These are phyloP conservation scores for Gasterosteus aculeatus DNA, from an alignment of 2,113 vertebrate genomes.

Conservation along the genomic window DNA sequence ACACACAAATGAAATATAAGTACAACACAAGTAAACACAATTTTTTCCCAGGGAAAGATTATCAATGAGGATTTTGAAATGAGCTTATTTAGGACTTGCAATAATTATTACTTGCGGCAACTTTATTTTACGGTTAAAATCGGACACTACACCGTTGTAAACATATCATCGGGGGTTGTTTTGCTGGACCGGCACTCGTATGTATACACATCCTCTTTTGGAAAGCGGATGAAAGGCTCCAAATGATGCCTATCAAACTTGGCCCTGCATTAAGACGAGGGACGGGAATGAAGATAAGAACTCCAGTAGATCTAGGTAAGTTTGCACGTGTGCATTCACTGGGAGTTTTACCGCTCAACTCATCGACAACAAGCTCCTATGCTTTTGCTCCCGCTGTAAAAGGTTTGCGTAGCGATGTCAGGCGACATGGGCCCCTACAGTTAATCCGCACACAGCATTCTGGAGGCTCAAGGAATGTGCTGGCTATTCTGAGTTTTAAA, in stretches of 20 bases:
- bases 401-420: constrained; percentile 68
- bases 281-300: constrained; percentile 46
- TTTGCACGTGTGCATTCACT: constrained; percentile 35
- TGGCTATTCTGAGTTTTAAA: constrained; percentile 80
- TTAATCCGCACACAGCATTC: constrained; percentile 79
- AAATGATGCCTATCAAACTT: constrained; percentile 35
- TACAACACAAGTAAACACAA: constrained; percentile 47
- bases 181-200: constrained; percentile 1
- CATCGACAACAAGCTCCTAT: constrained; percentile 54
- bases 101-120: constrained; percentile 37
- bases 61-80: constrained; percentile 47
- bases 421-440: constrained; percentile 68
- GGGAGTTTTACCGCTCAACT: constrained; percentile 29
- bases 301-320: constrained; percentile 47
- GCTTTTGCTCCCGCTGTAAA: constrained; percentile 56
- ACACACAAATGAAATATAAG: constrained; percentile 63
- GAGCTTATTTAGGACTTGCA: constrained; percentile 47
- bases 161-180: constrained; percentile 12
- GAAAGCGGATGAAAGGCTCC: constrained; percentile 29
- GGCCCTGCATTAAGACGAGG: constrained; percentile 45
- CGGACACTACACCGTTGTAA: constrained; percentile 7
- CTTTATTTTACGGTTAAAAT: constrained; percentile 1
- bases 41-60: constrained; percentile 34
- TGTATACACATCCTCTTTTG: constrained; percentile 55
- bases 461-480: constrained; percentile 74